Base-by-base conservation (phyloP, 2,113 vertebrate genomes). In the Urocynchramus pylzowi region DNA sequence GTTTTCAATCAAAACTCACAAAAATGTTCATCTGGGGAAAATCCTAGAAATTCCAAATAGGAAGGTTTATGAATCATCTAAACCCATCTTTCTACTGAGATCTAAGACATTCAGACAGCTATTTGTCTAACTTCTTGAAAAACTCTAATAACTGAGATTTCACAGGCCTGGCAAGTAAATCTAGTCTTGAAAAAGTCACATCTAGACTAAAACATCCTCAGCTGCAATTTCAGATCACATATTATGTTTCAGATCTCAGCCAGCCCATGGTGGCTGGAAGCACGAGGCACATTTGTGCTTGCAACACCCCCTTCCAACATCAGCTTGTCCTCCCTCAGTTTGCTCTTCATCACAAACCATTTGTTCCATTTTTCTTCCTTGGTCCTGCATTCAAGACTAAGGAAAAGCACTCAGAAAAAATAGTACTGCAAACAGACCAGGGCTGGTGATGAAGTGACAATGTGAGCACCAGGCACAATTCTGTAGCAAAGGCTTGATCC, bases 221-320 rank as follows among this genome's bases (percentile, higher is more conserved):
- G 5, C 31, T 59, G 39, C 75, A 68, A 5, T 47, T 85, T 71
- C 67, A 93, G 57, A 13, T 44, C 27, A 33, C 60, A 11, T 52
- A 26, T 50, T 50, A 26, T 26, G 49, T 50, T 50, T 50, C 49
- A 50, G 49, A 50, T 33, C 50, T 27, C 13, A 37, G 17, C 26
- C 42, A 18, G 78, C 19, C 14, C 56, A 42, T 0, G 1, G 17
- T 0, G 5, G 33, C 27, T 49, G 2, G 14, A 70, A 41, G 22
- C 33, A 52, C 0, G 1, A 57, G 45, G 11, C 20, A 33, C 0
- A 0, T 78, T 44, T 27, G 13, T 44, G 71, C 65, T 67, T 49
- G 16, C 35, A 54, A n/a, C 16, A 52, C 2, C 6, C 39, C 12
- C 47, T 63, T 68, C 44, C 44, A 68, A 15, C 24, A 8, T 3